Conservation (phyloP, 2,797 vertebrate genomes). For the Gadopsis marmoratus region DNA sequence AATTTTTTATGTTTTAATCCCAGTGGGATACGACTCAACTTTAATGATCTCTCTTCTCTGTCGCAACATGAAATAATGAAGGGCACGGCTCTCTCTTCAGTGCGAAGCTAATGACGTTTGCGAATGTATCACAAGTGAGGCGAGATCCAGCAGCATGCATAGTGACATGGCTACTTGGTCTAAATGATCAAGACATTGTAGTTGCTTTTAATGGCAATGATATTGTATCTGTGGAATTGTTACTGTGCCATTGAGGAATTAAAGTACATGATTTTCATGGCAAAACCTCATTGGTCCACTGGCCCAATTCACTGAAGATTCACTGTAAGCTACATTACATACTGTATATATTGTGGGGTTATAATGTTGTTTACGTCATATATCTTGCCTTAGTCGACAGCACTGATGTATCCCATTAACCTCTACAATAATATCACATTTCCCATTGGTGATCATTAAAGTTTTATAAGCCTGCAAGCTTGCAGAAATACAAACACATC, state of each 20-base stretch:
- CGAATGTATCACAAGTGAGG: conserved; percentile 43
- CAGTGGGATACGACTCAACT: conserved; percentile 43
- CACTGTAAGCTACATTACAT: conserved; percentile 3
- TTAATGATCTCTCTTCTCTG: conserved; percentile 60
- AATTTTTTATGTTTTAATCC: conserved; percentile 50
- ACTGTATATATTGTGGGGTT: conserved; percentile 5
- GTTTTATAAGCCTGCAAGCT: conserved; percentile 31
- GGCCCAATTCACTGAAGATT: conserved; percentile 6
- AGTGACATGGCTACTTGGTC: conserved; percentile 10
- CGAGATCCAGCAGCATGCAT: not conserved
- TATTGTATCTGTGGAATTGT: conserved; percentile 18
- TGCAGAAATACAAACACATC: conserved; percentile 4
- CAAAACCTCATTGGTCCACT: not conserved
- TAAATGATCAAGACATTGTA: conserved; percentile 18
- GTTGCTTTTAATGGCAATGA: conserved; percentile 5
- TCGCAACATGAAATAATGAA: conserved; percentile 55
- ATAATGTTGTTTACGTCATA: conserved; percentile 6
- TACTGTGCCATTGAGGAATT: not conserved
- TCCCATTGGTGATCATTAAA: conserved; percentile 46
- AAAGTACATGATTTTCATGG: not conserved
- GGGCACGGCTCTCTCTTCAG: conserved; percentile 30
- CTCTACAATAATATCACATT: conserved; percentile 10
- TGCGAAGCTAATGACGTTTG: conserved; percentile 50
- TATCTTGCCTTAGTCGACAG: conserved; percentile 9
- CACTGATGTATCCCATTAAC: conserved; percentile 19